Base-by-base conservation (phyloP, 2,888 invertebrate genomes). In the Ganaspis brasiliensis region DNA sequence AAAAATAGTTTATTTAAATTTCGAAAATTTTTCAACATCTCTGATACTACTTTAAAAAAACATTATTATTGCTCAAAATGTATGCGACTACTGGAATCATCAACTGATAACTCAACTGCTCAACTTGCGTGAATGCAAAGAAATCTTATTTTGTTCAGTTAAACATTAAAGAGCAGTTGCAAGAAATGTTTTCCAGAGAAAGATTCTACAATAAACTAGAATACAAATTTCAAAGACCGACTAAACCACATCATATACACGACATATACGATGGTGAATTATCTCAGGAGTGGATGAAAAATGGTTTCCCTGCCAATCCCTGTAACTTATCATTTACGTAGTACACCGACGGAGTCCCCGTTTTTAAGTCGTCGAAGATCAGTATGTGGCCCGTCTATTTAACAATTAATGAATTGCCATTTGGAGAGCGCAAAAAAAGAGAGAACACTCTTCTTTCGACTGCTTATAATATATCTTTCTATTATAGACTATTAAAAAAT, bases 31-130 rank as follows among this genome's bases (percentile, higher is more conserved):
- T 56, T 55, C 71, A 55, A 73, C 26, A 12, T 75, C 19, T n/a
- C n/a, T 10, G 26, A 70, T 37, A 45, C 14, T 61, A 26, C 8
- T 21, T 6, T 73, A 9, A 67, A 19, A 37, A 56, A 67, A 49
- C 81, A 81, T 67, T 79, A 74, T 75, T 81, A 81, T 61, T 81
- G 78, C 14, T 56, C 75, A 8, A 49, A 40, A 21, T 81, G 76
- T 14, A 40, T 26, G 14, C 21, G 74, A 10, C 55, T 40, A 16
- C 61, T 81, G 5, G 26, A 37, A 57, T 72, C 73, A 10, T 16
- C 55, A 0, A 40, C 77, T 45, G 73, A 74, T 26, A 16, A 72
- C 5, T 80, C 26, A 16, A 72, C 5, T 80, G 74, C 56, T 56
- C 26, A 1, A 26, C n/a, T 31, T 80, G 78, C 56, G 55, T 21